Evolutionary conservation across 2,113 vertebrate genomes (phyloP).

Genomic region (Silurus glanis): DNA sequence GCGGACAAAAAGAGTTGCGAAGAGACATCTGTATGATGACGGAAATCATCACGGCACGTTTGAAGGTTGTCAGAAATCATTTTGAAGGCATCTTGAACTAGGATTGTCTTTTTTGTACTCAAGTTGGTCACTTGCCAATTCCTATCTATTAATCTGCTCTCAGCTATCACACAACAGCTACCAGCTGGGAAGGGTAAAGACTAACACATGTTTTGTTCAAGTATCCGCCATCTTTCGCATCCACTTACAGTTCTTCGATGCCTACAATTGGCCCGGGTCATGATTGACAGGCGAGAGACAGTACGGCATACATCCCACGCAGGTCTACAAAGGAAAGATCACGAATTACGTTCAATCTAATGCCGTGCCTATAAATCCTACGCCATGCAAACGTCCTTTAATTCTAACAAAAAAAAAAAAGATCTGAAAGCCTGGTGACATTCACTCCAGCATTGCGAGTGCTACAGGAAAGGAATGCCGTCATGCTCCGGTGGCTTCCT

Average conservation of each 20-base stretch:
- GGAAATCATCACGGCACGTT: background rate
- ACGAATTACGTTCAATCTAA: background rate
- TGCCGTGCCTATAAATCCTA: background rate
- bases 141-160: background rate
- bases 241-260: background rate
- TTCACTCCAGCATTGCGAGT: conserved; percentile 24
- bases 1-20: background rate
- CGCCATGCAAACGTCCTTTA: background rate
- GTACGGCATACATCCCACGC: background rate
- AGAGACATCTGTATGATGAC: background rate
- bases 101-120: background rate
- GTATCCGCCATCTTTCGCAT: background rate
- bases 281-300: background rate
- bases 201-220: background rate
- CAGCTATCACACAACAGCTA: background rate
- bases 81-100: background rate
- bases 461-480: conserved; percentile 26
- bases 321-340: background rate
- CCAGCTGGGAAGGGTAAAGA: background rate
- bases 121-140: background rate
- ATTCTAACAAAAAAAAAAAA: conserved; percentile 9
- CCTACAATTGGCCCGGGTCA: background rate
- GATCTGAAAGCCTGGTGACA: conserved; percentile 23
- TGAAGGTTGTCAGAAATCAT: background rate
- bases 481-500: conserved; percentile 36